Evolutionary conservation across 1,140 invertebrate genomes (phyloP).

Genomic region (Diachasma alloeum): DNA sequence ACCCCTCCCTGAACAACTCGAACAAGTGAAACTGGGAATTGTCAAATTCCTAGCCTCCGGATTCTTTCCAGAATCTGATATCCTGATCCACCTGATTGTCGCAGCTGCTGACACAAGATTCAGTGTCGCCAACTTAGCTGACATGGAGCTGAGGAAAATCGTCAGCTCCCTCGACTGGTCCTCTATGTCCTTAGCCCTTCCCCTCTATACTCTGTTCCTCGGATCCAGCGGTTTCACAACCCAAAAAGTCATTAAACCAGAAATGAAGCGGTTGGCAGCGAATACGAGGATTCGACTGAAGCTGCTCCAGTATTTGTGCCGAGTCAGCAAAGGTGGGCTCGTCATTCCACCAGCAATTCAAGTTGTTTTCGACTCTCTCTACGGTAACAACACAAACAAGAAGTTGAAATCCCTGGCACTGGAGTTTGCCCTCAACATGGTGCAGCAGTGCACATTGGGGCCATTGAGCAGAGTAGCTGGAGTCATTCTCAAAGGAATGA

Average conservation of each 20-base stretch:
- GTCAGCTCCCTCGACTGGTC: slow-evolving; percentile 81
- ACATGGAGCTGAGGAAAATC: slow-evolving; percentile 77
- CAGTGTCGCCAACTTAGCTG: slow-evolving; percentile 80
- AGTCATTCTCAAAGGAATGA: slow-evolving; percentile 60
- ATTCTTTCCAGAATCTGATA: slow-evolving; percentile 78
- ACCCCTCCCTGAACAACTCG: slow-evolving; percentile 82
- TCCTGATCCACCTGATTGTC: slow-evolving; percentile 81
- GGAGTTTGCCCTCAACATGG: slow-evolving; percentile 83
- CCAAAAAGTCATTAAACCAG: slow-evolving; percentile 67
- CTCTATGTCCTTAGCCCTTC: slow-evolving; percentile 71
- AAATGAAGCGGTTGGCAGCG: slow-evolving; percentile 76
- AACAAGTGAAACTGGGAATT: slow-evolving; percentile 81
- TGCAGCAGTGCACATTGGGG: slow-evolving; percentile 72
- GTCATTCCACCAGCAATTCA: slow-evolving; percentile 78
- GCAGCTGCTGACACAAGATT: slow-evolving; percentile 87
- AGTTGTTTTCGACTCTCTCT: slow-evolving; percentile 88
- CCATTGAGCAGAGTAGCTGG: slow-evolving; percentile 55
- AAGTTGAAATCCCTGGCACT: slow-evolving; percentile 83
- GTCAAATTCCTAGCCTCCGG: slow-evolving; percentile 83
- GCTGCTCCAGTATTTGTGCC: slow-evolving; percentile 83
- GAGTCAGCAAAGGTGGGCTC: slow-evolving; percentile 80
- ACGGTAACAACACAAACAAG: slow-evolving; percentile 82
- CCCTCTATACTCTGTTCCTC: slow-evolving; percentile 81
- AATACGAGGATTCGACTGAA: slow-evolving; percentile 85
- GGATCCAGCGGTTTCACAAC: slow-evolving; percentile 72